phyloP scores from a whole-genome alignment of 2,888 invertebrate genomes.

The Acronicta aceris region DNA sequence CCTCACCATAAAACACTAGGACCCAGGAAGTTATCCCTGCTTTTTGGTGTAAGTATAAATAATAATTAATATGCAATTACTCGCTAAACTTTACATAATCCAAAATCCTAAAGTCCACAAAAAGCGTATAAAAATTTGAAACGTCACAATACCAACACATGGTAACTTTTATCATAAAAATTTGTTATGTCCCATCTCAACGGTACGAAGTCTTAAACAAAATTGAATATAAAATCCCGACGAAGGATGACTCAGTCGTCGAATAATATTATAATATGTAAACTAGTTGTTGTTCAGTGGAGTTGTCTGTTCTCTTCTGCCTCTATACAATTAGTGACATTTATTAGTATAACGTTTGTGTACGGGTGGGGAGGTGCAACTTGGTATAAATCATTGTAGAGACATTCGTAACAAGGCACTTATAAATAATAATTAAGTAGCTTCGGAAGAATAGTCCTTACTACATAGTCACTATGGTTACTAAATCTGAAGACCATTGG shows the following conservation, averaged over 20 bases:
- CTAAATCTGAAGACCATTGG: no score
- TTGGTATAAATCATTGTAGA: slow-evolving; percentile 38
- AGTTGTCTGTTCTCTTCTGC: slow-evolving; percentile 75
- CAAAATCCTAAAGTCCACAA: no score
- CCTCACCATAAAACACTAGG: no score
- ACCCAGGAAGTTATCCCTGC: no score
- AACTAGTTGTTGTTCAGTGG: slow-evolving; percentile 80
- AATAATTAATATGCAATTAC: no score
- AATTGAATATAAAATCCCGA: slow-evolving; percentile 77
- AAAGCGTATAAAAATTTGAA: no score
- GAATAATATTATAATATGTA: slow-evolving; percentile 87
- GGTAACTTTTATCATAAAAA: slow-evolving; percentile 23
- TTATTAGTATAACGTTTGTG: slow-evolving; percentile 82
- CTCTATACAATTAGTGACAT: slow-evolving; percentile 83
- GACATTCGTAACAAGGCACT: slow-evolving; percentile 33
- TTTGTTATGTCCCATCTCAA: slow-evolving; percentile 40
- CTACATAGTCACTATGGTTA: no score
- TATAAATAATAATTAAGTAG: slow-evolving; percentile 42
- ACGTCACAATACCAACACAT: slow-evolving; percentile 12
- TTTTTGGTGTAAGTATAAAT: no score
- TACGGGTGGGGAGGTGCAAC: slow-evolving; percentile 49
- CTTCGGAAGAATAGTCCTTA: no score
- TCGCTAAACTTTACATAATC: no score
- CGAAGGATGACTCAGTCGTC: slow-evolving; percentile 85
- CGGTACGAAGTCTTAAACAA: slow-evolving; percentile 72